Evolutionary conservation across 2,888 invertebrate species (phyloP).

Genomic region (Polietes domitor): DNA sequence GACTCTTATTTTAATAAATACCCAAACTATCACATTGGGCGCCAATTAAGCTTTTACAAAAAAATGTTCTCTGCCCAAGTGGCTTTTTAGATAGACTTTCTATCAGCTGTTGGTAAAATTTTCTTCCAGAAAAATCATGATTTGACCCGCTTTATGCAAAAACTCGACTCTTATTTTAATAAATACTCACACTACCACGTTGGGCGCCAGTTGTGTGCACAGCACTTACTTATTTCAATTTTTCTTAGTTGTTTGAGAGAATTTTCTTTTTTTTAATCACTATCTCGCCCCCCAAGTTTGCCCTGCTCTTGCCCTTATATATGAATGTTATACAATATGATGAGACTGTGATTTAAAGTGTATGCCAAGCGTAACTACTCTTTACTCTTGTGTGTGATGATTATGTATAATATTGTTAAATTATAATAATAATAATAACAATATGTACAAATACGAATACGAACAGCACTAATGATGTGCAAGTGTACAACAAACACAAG

Average conservation of each 20-base stretch:
- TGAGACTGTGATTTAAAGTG: neutral
- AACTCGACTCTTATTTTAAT: too few relatives aligned
- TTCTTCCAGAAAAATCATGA: too few relatives aligned
- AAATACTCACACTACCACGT: neutral
- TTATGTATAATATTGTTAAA: neutral
- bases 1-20: too few relatives aligned
- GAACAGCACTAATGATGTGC: neutral
- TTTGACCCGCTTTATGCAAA: too few relatives aligned
- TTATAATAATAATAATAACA: neutral
- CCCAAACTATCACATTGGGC: too few relatives aligned
- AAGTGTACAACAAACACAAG: constrained; percentile 19
- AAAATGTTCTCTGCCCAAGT: too few relatives aligned
- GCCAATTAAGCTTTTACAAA: too few relatives aligned
- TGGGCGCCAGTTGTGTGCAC: neutral
- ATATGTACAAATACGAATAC: too few relatives aligned
- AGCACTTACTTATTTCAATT: neutral
- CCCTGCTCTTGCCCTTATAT: neutral
- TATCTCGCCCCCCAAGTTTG: neutral
- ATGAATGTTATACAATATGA: neutral
- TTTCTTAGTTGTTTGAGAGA: neutral
- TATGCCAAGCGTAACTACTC: neutral
- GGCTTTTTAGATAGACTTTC: too few relatives aligned
- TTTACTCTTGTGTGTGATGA: neutral
- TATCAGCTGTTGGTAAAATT: too few relatives aligned
- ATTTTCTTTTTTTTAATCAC: neutral